A percentile compares a stretch with the other conserved stretches of the same genome.
Conservation (phyloP, 1,140 invertebrate genomes). For the Zaprionus vittiger region DNA sequence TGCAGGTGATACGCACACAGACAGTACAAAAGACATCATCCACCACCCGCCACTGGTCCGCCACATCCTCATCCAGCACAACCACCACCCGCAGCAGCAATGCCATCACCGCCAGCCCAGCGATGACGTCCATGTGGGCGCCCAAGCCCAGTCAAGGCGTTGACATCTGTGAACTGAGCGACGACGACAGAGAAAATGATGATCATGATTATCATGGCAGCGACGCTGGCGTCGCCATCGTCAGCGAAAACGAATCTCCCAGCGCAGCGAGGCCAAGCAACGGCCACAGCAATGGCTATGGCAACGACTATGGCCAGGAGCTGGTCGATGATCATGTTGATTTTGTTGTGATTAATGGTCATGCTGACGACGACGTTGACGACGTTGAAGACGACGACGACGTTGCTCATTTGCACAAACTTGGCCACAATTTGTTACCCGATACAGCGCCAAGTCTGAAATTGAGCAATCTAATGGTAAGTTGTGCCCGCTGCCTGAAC, state of each 20-base stretch:
- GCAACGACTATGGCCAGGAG: conserved; percentile 56
- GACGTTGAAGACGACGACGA: conserved; percentile 48
- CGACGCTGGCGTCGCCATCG: conserved; percentile 55
- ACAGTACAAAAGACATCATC: conserved; percentile 85
- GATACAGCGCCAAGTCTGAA: conserved; percentile 82
- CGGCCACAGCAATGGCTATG: conserved; percentile 10
- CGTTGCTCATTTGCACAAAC: conserved; percentile 63
- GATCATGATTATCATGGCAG: conserved; percentile 45
- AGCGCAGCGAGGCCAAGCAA: conserved; percentile 16
- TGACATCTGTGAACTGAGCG: conserved; percentile 76
- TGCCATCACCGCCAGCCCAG: conserved; percentile 19
- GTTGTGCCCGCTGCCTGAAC: conserved; percentile 41
- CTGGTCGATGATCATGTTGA: conserved; percentile 78
- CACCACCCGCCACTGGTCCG: conserved; percentile 84
- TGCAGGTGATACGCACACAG: conserved; percentile 86
- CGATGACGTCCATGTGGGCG: conserved; percentile 33
- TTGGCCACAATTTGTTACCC: conserved; percentile 76
- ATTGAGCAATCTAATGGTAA: conserved; percentile 84
- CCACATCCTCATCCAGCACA: conserved; percentile 69
- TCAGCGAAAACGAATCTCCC: conserved; percentile 27
- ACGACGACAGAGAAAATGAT: conserved; percentile 38
- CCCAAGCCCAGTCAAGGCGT: conserved; percentile 52
- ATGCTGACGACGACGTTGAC: conserved; percentile 26
- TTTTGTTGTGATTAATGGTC: conserved; percentile 78
- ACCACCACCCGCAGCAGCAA: conserved; percentile 45